These are phyloP conservation scores for Sipha maydis DNA, from an alignment of 2,888 invertebrate species.

Conservation along the genomic window DNA sequence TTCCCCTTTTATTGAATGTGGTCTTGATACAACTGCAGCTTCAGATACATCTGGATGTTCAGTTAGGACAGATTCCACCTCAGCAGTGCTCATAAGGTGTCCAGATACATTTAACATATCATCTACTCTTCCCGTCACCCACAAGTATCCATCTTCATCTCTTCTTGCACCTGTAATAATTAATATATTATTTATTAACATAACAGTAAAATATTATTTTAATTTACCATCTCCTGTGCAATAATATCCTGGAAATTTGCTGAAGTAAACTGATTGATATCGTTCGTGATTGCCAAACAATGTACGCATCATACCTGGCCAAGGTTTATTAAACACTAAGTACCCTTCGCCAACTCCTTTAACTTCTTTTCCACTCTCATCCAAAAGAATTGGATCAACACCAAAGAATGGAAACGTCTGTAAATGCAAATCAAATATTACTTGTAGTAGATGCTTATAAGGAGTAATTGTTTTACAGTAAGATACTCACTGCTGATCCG, in stretches of 20 bases:
- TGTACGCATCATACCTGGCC: conserved; percentile 98
- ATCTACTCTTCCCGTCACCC: conserved; percentile 97
- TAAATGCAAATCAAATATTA: conserved; percentile 58
- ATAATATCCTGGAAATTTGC: conserved; percentile 95
- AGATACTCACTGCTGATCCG: conserved; percentile 88
- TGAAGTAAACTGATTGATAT: conserved; percentile 92
- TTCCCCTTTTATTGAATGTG: conserved; percentile 95
- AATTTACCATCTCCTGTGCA: conserved; percentile 94
- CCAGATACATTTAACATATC: conserved; percentile 99
- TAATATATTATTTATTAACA: background rate
- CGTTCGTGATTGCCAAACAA: conserved; percentile 90
- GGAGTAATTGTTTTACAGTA: background rate
- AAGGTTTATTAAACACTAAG: conserved; percentile 91
- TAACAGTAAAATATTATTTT: background rate
- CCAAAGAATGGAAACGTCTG: conserved; percentile 98
- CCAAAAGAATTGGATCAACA: conserved; percentile 86
- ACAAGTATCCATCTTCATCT: conserved; percentile 93
- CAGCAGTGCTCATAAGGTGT: conserved; percentile 96
- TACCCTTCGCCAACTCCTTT: conserved; percentile 93
- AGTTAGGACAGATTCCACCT: conserved; percentile 85
- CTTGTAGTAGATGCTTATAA: background rate
- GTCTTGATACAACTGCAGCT: conserved; percentile 94
- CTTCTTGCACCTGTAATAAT: conserved; percentile 81
- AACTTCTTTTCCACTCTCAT: conserved; percentile 86
- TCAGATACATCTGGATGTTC: conserved; percentile 86